Percentiles rank a stretch among this genome's conserved stretches.
These are phyloP conservation scores for Hypena proboscidalis DNA, from an alignment of 2,888 invertebrate genomes.

Conservation along the genomic window DNA sequence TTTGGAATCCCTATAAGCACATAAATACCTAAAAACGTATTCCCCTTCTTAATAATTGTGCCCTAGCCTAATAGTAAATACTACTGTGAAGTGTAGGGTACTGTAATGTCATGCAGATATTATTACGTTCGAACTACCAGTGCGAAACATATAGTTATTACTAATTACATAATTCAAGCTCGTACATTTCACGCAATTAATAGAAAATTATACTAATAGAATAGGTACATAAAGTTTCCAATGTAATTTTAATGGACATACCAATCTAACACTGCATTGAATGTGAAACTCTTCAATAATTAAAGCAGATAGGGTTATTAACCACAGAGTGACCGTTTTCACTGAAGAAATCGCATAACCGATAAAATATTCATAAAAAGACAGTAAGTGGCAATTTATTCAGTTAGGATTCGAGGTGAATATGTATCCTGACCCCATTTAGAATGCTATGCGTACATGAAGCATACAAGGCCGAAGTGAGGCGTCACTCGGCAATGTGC, in stretches of 20 bases:
- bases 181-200: too few species aligned
- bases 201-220: background rate
- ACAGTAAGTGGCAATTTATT: background rate
- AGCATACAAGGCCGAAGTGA: constrained; percentile 37
- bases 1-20: too few species aligned
- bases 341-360: background rate
- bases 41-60: too few species aligned
- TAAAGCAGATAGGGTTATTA: background rate
- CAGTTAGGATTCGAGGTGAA: constrained; percentile 1
- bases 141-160: too few species aligned
- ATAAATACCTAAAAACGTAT: too few species aligned
- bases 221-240: background rate
- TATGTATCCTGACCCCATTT: constrained; percentile 31
- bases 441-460: constrained; percentile 18
- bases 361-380: background rate
- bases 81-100: too few species aligned
- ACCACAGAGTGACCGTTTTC: background rate
- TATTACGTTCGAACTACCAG: too few species aligned
- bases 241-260: background rate
- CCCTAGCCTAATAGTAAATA: too few species aligned
- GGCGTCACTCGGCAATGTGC: constrained; percentile 49
- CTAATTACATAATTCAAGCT: too few species aligned
- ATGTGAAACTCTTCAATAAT: background rate
- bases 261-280: background rate
- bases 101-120: too few species aligned